These are phyloP conservation scores for Erebia epiphron DNA, from an alignment of 2,888 invertebrate genomes.

Conservation along the genomic window DNA sequence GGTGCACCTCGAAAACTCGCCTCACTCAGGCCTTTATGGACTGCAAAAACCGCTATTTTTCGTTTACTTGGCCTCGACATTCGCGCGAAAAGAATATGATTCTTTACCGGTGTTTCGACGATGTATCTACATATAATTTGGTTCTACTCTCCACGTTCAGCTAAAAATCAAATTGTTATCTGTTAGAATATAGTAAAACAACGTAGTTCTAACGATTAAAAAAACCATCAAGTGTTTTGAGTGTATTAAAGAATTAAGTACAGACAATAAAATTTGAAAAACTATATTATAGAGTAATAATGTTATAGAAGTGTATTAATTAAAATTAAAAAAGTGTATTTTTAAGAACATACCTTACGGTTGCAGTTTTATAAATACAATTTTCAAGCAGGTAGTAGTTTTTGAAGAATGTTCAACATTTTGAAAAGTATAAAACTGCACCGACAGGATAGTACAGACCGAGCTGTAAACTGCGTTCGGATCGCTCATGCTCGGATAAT, in stretches of 20 bases:
- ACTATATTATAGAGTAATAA: neutral
- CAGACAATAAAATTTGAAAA: constrained; percentile 20
- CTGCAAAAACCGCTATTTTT: constrained; percentile 59
- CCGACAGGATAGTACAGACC: constrained; percentile 45
- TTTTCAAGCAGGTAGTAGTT: neutral
- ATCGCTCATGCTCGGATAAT: neutral
- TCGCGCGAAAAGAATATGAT: constrained; percentile 57
- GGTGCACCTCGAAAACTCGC: neutral
- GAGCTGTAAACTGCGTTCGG: neutral
- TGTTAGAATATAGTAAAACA: constrained; percentile 26
- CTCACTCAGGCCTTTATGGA: constrained; percentile 36
- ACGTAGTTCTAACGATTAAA: neutral
- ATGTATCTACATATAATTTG: constrained; percentile 67
- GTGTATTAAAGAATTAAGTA: constrained; percentile 27
- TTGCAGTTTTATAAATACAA: constrained; percentile 36
- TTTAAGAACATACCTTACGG: constrained; percentile 20
- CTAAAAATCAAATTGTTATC: constrained; percentile 76
- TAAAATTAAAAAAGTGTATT: constrained; percentile 25
- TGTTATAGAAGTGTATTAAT: constrained; percentile 23
- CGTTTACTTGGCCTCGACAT: constrained; percentile 58
- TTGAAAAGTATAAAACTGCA: constrained; percentile 61
- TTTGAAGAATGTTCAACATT: neutral
- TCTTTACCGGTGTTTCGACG: constrained; percentile 72
- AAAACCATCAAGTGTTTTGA: constrained; percentile 23
- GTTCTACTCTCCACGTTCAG: constrained; percentile 79